A percentile compares a stretch with the other conserved stretches of the same genome.
Conservation (phyloP, 92 coral and sea anemone genomes). For the Epizoanthus rinbou region DNA sequence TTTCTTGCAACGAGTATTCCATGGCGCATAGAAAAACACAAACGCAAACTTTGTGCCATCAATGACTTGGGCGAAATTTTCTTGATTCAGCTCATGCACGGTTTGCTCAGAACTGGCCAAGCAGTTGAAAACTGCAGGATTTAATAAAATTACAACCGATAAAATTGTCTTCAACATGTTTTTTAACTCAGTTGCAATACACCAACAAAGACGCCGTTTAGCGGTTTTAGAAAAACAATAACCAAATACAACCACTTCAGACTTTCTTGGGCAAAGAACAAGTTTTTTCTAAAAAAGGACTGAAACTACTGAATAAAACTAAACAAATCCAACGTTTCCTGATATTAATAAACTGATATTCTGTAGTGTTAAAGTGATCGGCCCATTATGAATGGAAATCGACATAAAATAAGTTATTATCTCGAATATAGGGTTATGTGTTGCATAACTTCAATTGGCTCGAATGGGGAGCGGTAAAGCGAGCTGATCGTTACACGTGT, state of each 20-base stretch:
- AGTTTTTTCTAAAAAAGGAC: neutral
- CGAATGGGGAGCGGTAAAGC: neutral
- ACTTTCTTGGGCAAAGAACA: neutral
- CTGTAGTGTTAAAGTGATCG: neutral
- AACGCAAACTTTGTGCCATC: conserved; percentile 89
- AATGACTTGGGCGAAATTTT: conserved; percentile 63
- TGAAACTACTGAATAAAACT: neutral
- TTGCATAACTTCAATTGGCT: conserved; percentile 28
- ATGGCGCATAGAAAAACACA: conserved; percentile 95
- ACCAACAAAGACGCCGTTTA: neutral
- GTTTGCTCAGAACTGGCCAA: conserved; percentile 17
- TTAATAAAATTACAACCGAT: neutral
- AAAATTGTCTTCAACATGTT: conserved; percentile 1
- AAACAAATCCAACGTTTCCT: too few relatives aligned
- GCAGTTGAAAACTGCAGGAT: neutral
- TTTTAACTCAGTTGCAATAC: neutral
- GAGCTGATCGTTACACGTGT: conserved; percentile 20
- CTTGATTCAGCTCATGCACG: conserved; percentile 56
- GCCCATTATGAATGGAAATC: too few relatives aligned
- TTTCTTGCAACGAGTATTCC: conserved; percentile 78
- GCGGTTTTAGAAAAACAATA: neutral
- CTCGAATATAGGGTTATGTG: neutral
- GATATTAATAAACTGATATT: too few relatives aligned
- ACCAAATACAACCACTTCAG: too few relatives aligned
- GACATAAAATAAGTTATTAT: neutral